These are phyloP conservation scores for Brenthis hecate DNA, from an alignment of 2,888 invertebrate species.

Conservation along the genomic window DNA sequence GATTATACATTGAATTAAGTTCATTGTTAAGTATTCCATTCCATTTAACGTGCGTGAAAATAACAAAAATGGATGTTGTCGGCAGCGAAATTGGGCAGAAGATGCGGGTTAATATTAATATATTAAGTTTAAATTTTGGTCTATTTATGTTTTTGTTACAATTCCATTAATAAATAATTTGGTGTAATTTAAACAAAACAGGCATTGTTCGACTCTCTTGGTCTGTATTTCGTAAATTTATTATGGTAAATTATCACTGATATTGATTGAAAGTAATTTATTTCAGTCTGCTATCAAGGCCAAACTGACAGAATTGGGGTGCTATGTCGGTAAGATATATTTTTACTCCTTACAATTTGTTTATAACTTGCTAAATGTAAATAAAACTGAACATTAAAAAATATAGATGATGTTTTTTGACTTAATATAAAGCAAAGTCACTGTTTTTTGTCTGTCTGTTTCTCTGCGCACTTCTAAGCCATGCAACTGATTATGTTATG, in stretches of 20 bases:
- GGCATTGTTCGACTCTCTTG: too few species aligned
- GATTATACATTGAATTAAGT: background rate
- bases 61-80: conserved; percentile 86
- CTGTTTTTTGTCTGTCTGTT: too few species aligned
- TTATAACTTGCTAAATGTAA: too few species aligned
- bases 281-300: conserved; percentile 97
- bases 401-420: too few species aligned
- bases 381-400: background rate
- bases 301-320: conserved; percentile 95
- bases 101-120: conserved; percentile 86
- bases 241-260: conserved; percentile 43
- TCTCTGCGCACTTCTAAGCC: too few species aligned
- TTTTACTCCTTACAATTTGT: background rate
- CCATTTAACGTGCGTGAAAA: conserved; percentile 28
- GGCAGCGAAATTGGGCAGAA: conserved; percentile 94
- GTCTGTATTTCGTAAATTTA: background rate
- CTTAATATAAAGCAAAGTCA: too few species aligned
- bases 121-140: background rate
- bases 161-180: too few species aligned
- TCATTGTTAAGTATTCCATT: conserved; percentile 1
- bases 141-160: background rate
- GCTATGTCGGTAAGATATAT: conserved; percentile 90
- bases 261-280: conserved; percentile 43
- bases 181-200: too few species aligned
- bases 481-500: too few species aligned